These are phyloP conservation scores for Agrotis clavis DNA, from an alignment of 2,888 invertebrate genomes.

Conservation along the genomic window DNA sequence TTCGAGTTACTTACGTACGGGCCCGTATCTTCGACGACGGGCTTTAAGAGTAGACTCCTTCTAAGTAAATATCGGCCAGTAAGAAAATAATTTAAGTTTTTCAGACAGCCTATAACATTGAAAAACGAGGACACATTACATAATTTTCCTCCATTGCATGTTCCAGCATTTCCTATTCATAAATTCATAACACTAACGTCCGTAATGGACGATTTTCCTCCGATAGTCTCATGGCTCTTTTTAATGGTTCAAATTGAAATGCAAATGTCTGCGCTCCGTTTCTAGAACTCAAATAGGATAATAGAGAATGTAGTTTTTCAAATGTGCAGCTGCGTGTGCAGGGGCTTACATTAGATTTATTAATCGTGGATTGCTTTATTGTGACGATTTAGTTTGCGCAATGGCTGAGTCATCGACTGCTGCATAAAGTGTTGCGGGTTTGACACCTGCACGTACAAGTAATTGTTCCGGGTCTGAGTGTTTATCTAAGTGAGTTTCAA, in stretches of 20 bases:
- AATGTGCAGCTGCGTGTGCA: slow-evolving; percentile 48
- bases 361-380: not conserved
- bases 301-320: slow-evolving; percentile 34
- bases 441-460: too few species aligned
- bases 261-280: slow-evolving; percentile 69
- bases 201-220: slow-evolving; percentile 73
- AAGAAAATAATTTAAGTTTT: not conserved
- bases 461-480: too few species aligned
- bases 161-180: slow-evolving; percentile 76
- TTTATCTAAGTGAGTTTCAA: too few species aligned
- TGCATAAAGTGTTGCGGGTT: too few species aligned
- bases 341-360: not conserved
- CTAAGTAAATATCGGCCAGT: too few species aligned
- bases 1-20: too few species aligned
- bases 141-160: slow-evolving; percentile 51
- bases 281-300: slow-evolving; percentile 53
- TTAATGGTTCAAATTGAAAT: slow-evolving; percentile 76
- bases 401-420: too few species aligned
- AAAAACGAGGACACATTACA: slow-evolving; percentile 32
- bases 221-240: slow-evolving; percentile 72
- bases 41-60: too few species aligned
- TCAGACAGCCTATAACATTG: not conserved
- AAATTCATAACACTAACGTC: slow-evolving; percentile 72
- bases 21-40: too few species aligned
- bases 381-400: too few species aligned